Evolutionary conservation across 2,797 vertebrate species (phyloP), one percentile per base, ranked within the genome.

Genomic region (Eidolon dupreanum): DNA sequence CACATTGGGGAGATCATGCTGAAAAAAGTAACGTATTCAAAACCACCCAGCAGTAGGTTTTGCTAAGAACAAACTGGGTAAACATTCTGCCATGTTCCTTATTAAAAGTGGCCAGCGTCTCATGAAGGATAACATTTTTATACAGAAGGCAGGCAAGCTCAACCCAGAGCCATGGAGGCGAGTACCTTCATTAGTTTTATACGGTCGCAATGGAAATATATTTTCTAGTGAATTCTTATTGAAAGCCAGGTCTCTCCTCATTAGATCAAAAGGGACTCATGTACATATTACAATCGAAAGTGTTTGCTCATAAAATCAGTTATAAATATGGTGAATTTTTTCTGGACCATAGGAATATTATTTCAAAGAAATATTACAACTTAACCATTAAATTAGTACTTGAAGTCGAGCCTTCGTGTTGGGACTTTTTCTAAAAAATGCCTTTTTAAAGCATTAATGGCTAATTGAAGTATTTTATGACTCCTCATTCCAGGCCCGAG

Each of bases 311-410:
- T 97, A 97, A 98, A 98, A 98, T 97, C 98, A 97, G 97, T 98
- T 97, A 89, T 92, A 97, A 98, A 98, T 98, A 98, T 98, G 98
- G 98, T 98, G 97, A 98, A 97, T 98, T 98, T 98, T 98, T 98
- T 98, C 98, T 98, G 98, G 96, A 98, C 98, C 98, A 98, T 98
- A 98, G 98, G 98, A 99, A 98, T 98, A 98, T 98, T 98, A 98
- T 99, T 98, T 98, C 98, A 98, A 98, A 98, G 98, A 98, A 98
- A 98, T 98, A 98, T 97, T 98, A 97, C 98, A 98, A 96, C 95
- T 97, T 97, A 97, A 97, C 98, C 97, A 96, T 98, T 98, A 98
- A 98, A 98, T 98, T 98, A 98, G 98, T 99, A 98, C 98, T 98
- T 98, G 98, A 98, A 98, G 98, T 98, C 97, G 93, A 97, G 95